Evolutionary conservation across 2,113 vertebrate genomes (phyloP).

Genomic region (Tragelaphus imberbis): DNA sequence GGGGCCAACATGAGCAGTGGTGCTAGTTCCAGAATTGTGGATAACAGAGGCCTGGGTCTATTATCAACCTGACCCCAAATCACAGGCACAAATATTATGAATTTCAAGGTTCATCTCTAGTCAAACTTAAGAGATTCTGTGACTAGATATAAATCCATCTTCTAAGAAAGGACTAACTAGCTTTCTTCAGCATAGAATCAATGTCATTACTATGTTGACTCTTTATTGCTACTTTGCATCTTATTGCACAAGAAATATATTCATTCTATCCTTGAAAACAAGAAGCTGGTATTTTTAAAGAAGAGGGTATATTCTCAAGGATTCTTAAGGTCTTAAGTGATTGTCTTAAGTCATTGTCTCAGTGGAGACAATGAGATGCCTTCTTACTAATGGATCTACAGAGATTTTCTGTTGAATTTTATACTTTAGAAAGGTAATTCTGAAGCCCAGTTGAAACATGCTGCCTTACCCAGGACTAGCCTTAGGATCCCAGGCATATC

Average conservation of each 20-base stretch:
- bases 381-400: neutral
- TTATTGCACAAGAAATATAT: neutral
- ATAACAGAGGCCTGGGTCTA: neutral
- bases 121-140: neutral
- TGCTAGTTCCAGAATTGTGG: neutral
- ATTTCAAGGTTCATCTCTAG: neutral
- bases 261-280: neutral
- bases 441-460: neutral
- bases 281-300: neutral
- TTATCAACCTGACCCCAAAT: neutral
- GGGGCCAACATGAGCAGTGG: rapidly evolving
- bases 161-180: neutral
- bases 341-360: neutral
- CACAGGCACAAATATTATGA: neutral
- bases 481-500: neutral
- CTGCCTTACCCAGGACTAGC: neutral
- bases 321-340: neutral
- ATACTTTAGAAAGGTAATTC: neutral
- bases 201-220: neutral
- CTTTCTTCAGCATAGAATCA: neutral
- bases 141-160: neutral
- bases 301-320: neutral
- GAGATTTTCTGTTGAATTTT: neutral
- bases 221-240: neutral
- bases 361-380: neutral